Percentiles rank a stretch among this genome's conserved stretches.
Conservation (phyloP, 2,888 invertebrate genomes). For the Andrena haemorrhoa region DNA sequence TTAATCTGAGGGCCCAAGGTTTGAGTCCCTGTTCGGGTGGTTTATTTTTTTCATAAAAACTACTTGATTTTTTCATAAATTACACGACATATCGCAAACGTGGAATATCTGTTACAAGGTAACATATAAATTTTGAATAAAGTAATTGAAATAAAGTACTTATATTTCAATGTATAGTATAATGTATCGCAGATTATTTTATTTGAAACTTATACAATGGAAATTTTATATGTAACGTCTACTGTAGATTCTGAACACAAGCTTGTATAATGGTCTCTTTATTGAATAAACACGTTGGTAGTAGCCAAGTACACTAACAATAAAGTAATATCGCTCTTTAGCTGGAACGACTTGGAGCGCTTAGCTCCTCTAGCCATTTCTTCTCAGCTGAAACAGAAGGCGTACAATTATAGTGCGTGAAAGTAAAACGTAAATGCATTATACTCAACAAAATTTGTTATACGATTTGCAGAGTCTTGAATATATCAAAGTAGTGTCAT, state of each 20-base stretch:
- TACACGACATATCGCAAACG: not conserved
- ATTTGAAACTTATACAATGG: slow-evolving; percentile 31
- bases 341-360: slow-evolving; percentile 75
- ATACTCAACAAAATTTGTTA: not conserved
- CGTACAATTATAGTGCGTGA: not conserved
- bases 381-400: slow-evolving; percentile 85
- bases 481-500: not conserved
- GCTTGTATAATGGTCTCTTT: not conserved
- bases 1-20: slow-evolving; percentile 84
- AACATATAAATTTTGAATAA: not conserved
- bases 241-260: slow-evolving; percentile 2
- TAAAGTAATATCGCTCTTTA: slow-evolving; percentile 29
- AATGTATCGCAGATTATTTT: slow-evolving; percentile 18
- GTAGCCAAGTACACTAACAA: slow-evolving; percentile 44
- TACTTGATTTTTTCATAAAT: not conserved
- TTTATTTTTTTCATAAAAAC: slow-evolving; percentile 34
- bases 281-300: slow-evolving; percentile 13
- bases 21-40: slow-evolving; percentile 84
- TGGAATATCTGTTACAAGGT: not conserved
- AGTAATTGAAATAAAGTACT: not conserved
- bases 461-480: not conserved
- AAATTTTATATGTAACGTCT: not conserved
- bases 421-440: not conserved
- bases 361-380: slow-evolving; percentile 85
- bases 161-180: not conserved